Evolutionary conservation across 2,113 vertebrate species (phyloP).

Genomic region (Rhipidura dahli): DNA sequence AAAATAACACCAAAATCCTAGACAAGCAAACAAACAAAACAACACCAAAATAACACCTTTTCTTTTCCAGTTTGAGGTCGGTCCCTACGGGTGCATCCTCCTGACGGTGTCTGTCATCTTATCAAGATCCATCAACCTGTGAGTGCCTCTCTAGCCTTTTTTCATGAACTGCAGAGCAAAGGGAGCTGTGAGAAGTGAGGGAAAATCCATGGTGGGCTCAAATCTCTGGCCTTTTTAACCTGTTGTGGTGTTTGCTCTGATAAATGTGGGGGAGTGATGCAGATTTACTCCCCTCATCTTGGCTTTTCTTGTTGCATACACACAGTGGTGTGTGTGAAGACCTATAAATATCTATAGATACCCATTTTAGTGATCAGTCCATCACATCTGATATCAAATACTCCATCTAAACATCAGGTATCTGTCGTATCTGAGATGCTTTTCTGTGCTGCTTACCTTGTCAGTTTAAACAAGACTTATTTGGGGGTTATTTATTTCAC

Average conservation of each 20-base stretch:
- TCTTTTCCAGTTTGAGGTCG: conserved; percentile 83
- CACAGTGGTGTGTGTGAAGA: fast-evolving
- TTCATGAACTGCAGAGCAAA: neutral
- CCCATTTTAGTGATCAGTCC: neutral
- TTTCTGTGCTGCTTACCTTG: neutral
- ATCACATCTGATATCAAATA: neutral
- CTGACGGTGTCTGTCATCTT: conserved; percentile 88
- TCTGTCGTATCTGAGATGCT: neutral
- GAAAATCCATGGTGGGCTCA: neutral
- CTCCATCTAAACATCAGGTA: neutral
- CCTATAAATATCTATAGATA: fast-evolving
- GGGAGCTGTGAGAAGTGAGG: neutral
- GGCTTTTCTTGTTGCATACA: neutral
- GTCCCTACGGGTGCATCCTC: conserved; percentile 85
- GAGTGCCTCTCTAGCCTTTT: conserved; percentile 47
- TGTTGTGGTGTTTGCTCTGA: neutral
- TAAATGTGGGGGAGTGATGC: neutral
- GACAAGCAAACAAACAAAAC: neutral
- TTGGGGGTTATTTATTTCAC: neutral
- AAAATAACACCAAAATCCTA: neutral
- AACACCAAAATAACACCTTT: neutral
- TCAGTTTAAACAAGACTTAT: neutral
- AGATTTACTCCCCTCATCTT: neutral
- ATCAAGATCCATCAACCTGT: conserved; percentile 86
- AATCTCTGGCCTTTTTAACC: neutral